Conservation (phyloP, 2,113 vertebrate species). For the Galemys pyrenaicus region DNA sequence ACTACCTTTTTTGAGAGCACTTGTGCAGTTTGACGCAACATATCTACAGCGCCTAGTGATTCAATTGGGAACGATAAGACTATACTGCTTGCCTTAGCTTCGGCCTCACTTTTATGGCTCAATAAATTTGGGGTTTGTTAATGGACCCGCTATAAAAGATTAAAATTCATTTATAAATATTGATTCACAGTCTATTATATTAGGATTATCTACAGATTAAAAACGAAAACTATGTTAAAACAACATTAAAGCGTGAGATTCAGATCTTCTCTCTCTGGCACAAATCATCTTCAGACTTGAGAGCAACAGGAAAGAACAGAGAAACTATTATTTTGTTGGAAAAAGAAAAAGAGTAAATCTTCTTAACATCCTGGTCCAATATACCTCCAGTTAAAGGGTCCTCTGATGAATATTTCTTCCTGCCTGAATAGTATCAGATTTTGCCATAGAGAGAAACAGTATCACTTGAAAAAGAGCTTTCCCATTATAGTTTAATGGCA, state of each 20-base stretch:
- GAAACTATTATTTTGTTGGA: conserved; percentile 40
- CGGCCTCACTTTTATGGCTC: conserved; percentile 61
- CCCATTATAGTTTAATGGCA: not conserved
- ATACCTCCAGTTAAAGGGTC: not conserved
- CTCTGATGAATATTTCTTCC: not conserved
- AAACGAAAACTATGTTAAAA: conserved; percentile 63
- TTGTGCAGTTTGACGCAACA: conserved; percentile 50
- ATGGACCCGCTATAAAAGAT: conserved; percentile 75
- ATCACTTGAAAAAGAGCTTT: not conserved
- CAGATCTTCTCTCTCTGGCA: not conserved
- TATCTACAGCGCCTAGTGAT: not conserved
- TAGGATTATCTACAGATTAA: conserved; percentile 69
- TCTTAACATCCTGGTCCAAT: not conserved
- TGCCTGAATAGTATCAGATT: not conserved
- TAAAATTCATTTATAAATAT: conserved; percentile 81
- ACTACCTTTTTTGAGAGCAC: conserved; percentile 33
- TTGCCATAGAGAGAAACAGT: not conserved
- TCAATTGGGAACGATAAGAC: conserved; percentile 66
- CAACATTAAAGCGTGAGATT: conserved; percentile 62
- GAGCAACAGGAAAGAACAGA: conserved; percentile 11
- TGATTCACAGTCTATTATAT: conserved; percentile 71
- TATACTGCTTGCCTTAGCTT: conserved; percentile 23
- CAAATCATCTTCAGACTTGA: conserved; percentile 44
- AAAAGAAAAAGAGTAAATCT: conserved; percentile 29
- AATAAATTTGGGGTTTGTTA: conserved; percentile 80